Percentiles rank a stretch among this genome's conserved stretches.
These are phyloP conservation scores for Entosphenus tridentatus DNA, from an alignment of 2,113 vertebrate genomes.

Conservation along the genomic window DNA sequence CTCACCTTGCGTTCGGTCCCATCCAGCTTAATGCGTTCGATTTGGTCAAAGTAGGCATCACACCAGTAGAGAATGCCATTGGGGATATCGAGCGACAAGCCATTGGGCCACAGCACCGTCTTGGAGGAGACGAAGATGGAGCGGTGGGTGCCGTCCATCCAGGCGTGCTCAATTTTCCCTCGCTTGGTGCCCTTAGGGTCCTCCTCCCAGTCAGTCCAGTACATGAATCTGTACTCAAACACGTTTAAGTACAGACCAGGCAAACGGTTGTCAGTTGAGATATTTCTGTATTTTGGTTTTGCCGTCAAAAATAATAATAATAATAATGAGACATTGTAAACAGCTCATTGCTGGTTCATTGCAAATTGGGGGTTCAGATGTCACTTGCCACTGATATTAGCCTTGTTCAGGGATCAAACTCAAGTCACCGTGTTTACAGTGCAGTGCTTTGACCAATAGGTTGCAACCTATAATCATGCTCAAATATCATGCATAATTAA, in stretches of 20 bases:
- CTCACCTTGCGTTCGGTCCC: constrained; percentile 5
- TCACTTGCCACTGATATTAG: too few relatives aligned
- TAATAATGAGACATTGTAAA: too few relatives aligned
- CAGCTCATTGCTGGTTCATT: too few relatives aligned
- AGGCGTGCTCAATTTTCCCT: constrained; percentile 1
- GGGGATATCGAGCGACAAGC: constrained; percentile 1
- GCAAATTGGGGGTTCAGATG: too few relatives aligned
- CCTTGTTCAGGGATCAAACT: too few relatives aligned
- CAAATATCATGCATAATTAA: too few relatives aligned
- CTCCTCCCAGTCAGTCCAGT: constrained; percentile 5
- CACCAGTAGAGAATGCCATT: constrained; percentile 6
- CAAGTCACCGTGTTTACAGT: too few relatives aligned
- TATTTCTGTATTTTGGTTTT: too few relatives aligned
- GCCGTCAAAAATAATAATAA: too few relatives aligned
- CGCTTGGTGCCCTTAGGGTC: background rate
- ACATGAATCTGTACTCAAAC: background rate
- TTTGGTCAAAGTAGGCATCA: background rate
- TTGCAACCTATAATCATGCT: too few relatives aligned
- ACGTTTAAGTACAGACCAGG: background rate
- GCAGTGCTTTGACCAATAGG: too few relatives aligned
- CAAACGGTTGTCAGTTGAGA: too few relatives aligned
- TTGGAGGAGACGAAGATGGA: background rate
- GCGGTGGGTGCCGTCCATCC: constrained; percentile 3
- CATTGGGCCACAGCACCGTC: constrained; percentile 3
- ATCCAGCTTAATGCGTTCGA: background rate